These are phyloP conservation scores for Lasius platythorax DNA, from an alignment of 2,888 invertebrate species.

Conservation along the genomic window DNA sequence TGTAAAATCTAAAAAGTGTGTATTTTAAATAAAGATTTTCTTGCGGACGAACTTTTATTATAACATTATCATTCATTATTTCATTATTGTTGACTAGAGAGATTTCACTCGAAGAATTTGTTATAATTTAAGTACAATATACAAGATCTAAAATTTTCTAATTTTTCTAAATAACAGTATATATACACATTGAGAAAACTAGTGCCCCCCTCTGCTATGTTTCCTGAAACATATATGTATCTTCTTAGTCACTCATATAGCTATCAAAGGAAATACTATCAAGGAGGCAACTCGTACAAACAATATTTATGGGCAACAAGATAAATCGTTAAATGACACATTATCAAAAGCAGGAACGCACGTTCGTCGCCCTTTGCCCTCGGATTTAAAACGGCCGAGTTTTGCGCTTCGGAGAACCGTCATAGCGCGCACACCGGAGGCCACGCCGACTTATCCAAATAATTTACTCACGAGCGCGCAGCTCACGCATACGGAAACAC, in stretches of 20 bases:
- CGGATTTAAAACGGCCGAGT: conserved; percentile 32
- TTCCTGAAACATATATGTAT: not conserved
- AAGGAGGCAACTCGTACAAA: not conserved
- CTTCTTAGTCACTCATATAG: not conserved
- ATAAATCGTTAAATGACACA: conserved; percentile 8
- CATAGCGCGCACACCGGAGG: conserved; percentile 32
- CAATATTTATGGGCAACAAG: conserved; percentile 3
- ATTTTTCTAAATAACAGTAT: not conserved
- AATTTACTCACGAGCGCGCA: conserved; percentile 74
- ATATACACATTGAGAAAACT: not conserved
- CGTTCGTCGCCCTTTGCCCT: not conserved
- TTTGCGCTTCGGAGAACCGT: conserved; percentile 62
- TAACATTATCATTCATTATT: not conserved
- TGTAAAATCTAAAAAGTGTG: not conserved
- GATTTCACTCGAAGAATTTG: not conserved
- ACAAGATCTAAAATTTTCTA: not conserved
- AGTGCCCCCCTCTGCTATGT: not conserved
- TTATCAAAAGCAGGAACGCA: conserved; percentile 10
- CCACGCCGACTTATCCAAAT: conserved; percentile 77
- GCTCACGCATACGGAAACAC: conserved; percentile 71
- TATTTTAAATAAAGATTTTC: not conserved
- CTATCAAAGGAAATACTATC: not conserved
- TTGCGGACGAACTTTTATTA: not conserved
- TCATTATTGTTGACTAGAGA: not conserved
- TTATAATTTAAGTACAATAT: not conserved